Conservation (phyloP, 2,113 vertebrate genomes). For the Stigmatopora argus region DNA sequence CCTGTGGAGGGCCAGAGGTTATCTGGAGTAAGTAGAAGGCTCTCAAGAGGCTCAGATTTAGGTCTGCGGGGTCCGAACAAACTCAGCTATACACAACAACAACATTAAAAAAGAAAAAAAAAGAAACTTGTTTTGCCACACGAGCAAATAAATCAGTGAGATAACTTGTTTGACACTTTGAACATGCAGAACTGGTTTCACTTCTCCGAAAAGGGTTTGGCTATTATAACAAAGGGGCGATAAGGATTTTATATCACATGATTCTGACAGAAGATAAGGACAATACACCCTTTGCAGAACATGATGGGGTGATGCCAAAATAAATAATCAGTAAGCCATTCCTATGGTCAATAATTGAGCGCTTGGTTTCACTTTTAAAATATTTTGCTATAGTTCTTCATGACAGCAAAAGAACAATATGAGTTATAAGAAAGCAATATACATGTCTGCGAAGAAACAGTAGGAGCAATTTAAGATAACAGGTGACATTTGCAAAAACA, state of each 20-base stretch:
- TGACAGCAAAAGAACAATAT: neutral
- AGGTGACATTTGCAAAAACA: neutral
- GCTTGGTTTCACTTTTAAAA: neutral
- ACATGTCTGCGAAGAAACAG: neutral
- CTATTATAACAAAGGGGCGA: conserved; percentile 14
- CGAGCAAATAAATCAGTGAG: conserved; percentile 10
- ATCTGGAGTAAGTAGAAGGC: conserved; percentile 54
- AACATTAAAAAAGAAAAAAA: neutral
- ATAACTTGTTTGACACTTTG: conserved; percentile 25
- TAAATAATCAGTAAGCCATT: conserved; percentile 27
- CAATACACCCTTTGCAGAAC: conserved; percentile 36
- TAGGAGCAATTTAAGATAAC: neutral
- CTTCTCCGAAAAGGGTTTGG: conserved; percentile 20
- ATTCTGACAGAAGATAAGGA: conserved; percentile 23
- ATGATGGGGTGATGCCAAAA: neutral
- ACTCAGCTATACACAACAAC: neutral
- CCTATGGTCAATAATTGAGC: neutral
- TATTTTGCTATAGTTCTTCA: no score
- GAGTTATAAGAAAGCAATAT: neutral
- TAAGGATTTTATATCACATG: conserved; percentile 23
- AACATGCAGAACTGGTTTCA: conserved; percentile 11
- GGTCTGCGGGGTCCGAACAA: conserved; percentile 44
- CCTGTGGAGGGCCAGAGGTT: conserved; percentile 41
- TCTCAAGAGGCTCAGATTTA: conserved; percentile 38
- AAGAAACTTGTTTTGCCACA: conserved; percentile 5